A percentile compares a stretch with the other conserved stretches of the same genome.
These are phyloP conservation scores for Cheilinus undulatus DNA, from an alignment of 2,113 vertebrate species.

Conservation along the genomic window DNA sequence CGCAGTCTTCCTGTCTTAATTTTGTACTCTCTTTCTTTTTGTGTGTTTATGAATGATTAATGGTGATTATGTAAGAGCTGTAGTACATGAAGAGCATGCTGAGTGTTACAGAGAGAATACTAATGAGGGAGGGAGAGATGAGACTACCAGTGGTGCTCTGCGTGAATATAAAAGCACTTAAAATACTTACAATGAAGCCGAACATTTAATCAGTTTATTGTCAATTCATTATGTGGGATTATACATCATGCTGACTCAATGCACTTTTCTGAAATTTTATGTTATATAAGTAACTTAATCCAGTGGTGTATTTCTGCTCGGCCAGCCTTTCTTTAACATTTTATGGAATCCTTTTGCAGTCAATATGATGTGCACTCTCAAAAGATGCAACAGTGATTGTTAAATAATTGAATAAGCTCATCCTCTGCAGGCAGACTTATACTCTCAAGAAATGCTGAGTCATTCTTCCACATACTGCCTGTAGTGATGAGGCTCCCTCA, in stretches of 20 bases:
- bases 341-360: slow-evolving; percentile 17
- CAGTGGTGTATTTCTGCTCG: not conserved
- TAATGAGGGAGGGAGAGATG: not conserved
- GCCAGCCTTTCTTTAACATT: slow-evolving; percentile 20
- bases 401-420: slow-evolving; percentile 41
- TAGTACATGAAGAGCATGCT: slow-evolving; percentile 19
- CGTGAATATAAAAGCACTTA: slow-evolving; percentile 17
- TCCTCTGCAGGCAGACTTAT: slow-evolving; percentile 1
- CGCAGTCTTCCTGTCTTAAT: not conserved
- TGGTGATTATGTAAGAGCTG: slow-evolving; percentile 42
- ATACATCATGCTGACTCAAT: not conserved
- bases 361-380: slow-evolving; percentile 12
- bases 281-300: not conserved
- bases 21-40: slow-evolving; percentile 1
- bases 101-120: slow-evolving; percentile 14
- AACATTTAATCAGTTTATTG: not conserved
- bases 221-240: not conserved
- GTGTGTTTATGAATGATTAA: slow-evolving; percentile 57
- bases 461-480: slow-evolving; percentile 16
- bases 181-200: not conserved
- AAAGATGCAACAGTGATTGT: slow-evolving; percentile 13
- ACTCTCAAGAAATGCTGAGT: slow-evolving; percentile 1
- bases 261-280: not conserved
- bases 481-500: not conserved
- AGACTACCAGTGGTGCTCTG: not conserved